These are phyloP conservation scores for Scaptomyza tumidula DNA, from an alignment of 2,888 invertebrate species.

Conservation along the genomic window DNA sequence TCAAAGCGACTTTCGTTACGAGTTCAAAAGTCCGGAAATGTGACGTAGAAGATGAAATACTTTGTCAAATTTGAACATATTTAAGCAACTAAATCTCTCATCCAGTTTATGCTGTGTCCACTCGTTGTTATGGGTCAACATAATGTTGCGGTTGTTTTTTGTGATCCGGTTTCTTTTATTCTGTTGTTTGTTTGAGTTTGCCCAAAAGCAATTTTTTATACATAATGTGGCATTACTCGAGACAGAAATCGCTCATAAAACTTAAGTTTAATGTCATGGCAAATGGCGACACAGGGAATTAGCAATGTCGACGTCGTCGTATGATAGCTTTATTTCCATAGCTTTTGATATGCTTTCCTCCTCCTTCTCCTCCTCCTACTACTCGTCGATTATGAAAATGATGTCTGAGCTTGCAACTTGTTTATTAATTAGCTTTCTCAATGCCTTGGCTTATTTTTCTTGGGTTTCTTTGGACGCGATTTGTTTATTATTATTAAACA, in stretches of 20 bases:
- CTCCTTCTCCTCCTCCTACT: too few species aligned
- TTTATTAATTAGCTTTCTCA: slow-evolving; percentile 64
- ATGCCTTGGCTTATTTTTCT: slow-evolving; percentile 48
- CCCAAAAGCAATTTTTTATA: slow-evolving; percentile 33
- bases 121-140: slow-evolving; percentile 23
- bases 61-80: not conserved
- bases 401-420: slow-evolving; percentile 38
- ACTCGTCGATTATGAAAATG: slow-evolving; percentile 31
- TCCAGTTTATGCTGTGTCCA: slow-evolving; percentile 13
- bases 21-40: not conserved
- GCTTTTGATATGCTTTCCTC: slow-evolving; percentile 29
- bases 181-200: slow-evolving; percentile 31
- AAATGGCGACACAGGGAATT: slow-evolving; percentile 74
- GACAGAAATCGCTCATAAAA: slow-evolving; percentile 71
- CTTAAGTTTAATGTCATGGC: slow-evolving; percentile 68
- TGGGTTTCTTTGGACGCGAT: slow-evolving; percentile 17
- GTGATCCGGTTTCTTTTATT: slow-evolving; percentile 38
- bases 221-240: slow-evolving; percentile 54
- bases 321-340: slow-evolving; percentile 67
- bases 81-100: not conserved
- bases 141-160: slow-evolving; percentile 3
- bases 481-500: slow-evolving; percentile 37
- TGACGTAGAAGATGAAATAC: not conserved
- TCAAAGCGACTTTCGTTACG: not conserved
- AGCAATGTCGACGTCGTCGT: slow-evolving; percentile 53